Conservation (phyloP, 2,113 vertebrate genomes). For the Chloroceryle aenea region DNA sequence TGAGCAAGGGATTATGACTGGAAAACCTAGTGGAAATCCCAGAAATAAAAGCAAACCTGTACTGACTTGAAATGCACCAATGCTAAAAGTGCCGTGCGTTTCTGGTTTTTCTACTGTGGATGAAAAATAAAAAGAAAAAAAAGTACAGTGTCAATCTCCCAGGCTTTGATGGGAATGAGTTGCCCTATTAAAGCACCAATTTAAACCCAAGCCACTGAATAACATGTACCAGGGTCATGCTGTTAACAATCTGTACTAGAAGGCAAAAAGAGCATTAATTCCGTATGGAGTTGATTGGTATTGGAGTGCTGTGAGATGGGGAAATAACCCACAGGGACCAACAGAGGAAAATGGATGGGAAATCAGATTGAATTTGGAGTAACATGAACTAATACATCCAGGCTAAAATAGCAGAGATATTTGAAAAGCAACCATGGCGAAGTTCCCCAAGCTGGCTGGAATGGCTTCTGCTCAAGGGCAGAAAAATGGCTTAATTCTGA, state of each 20-base stretch:
- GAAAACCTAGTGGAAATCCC: conserved; percentile 32
- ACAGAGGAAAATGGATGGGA: neutral
- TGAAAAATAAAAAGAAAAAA: neutral
- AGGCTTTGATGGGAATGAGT: neutral
- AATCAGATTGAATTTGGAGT: neutral
- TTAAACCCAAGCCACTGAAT: conserved; percentile 4
- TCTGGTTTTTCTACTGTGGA: conserved; percentile 6
- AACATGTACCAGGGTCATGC: neutral
- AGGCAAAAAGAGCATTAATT: conserved; percentile 22
- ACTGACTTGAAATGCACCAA: neutral
- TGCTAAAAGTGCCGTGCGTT: neutral
- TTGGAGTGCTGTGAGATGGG: fast-evolving
- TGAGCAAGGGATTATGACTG: neutral
- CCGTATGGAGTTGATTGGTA: neutral
- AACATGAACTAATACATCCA: neutral
- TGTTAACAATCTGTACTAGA: neutral
- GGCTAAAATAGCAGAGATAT: neutral
- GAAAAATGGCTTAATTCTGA: neutral
- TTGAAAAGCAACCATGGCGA: neutral
- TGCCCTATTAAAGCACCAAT: neutral
- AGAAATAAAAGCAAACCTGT: conserved; percentile 39
- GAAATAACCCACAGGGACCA: neutral
- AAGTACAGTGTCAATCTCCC: neutral
- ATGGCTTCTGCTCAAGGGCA: neutral
- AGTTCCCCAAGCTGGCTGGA: neutral